Evolutionary conservation across 2,113 vertebrate genomes (phyloP), one percentile per base, ranked within the genome.

Genomic region (Mus spicilegus): DNA sequence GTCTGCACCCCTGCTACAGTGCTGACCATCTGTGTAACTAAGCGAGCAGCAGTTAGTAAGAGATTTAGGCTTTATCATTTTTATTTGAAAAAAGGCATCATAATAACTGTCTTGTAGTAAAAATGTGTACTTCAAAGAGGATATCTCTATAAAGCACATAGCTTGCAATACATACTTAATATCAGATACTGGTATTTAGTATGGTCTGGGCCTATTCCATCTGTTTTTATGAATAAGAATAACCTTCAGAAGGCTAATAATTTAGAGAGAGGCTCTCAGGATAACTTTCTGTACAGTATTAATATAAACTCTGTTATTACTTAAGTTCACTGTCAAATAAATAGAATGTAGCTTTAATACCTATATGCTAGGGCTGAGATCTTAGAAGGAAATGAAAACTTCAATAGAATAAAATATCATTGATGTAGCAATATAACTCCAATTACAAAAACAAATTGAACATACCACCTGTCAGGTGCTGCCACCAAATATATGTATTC

Each of bases 41-140:
- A 81, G 26, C n/a, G 20, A 82, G 80, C 89, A 11, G 85, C 56
- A 28, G 61, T 67, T 51, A 42, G 14, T 67, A 46, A 42, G 14
- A 46, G 46, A 39, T 93, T 89, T 89, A 42, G 94, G 42, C 14
- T 92, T 22, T 11, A 24, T 30, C 91, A 73, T 88, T 93, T 33
- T 92, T 36, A 77, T 82, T 81, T 95, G 65, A 90, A 91, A 93
- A 95, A 56, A n/a, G 42, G 56, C 19, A 67, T 75, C 19, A 28
- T 67, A 61, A 36, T 67, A 61, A 36, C n/a, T 46, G 24, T 86
- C 39, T 84, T 80, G 10, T 17, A 80, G 33, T 56, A 24, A 87
- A 88, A 93, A 75, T 69, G 58, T 70, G 70, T 93, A 86, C 49
- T 69, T 85, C 69, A 86, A 61, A 36, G 70, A 85, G 20, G 19